Percentiles rank a stretch among this genome's conserved stretches.
These are phyloP conservation scores for Melanophora roralis DNA, from an alignment of 2,888 invertebrate genomes.

Conservation along the genomic window DNA sequence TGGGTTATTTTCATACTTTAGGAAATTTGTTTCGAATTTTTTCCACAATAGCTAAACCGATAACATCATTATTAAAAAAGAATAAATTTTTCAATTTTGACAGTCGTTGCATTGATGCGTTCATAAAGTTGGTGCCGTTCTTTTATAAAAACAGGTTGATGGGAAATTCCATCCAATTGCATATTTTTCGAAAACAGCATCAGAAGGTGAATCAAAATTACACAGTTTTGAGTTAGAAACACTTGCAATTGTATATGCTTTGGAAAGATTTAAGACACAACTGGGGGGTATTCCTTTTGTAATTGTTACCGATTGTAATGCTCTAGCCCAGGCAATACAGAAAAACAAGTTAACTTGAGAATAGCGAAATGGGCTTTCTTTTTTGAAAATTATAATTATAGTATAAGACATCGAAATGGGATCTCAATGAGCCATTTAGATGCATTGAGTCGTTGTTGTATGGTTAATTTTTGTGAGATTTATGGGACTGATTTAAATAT, in stretches of 20 bases:
- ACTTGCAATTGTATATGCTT: too few species aligned
- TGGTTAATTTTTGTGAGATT: neutral
- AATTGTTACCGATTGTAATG: conserved; percentile 54
- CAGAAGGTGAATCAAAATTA: conserved; percentile 56
- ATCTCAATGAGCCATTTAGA: conserved; percentile 44
- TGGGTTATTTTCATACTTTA: conserved; percentile 26
- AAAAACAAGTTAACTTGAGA: conserved; percentile 49
- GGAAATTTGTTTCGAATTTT: conserved; percentile 15
- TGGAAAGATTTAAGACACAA: conserved; percentile 48
- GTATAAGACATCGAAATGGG: conserved; percentile 24
- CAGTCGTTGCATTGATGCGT: neutral
- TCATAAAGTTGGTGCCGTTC: conserved; percentile 13
- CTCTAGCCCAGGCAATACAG: conserved; percentile 21
- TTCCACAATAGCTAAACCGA: conserved; percentile 18
- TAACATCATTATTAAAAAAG: neutral
- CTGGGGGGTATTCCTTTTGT: conserved; percentile 51
- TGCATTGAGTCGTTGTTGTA: conserved; percentile 30
- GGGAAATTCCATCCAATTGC: conserved; percentile 19
- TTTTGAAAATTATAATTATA: conserved; percentile 52
- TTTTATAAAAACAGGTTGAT: conserved; percentile 18
- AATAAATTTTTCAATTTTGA: neutral
- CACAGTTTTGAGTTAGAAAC: conserved; percentile 72
- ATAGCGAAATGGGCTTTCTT: conserved; percentile 47
- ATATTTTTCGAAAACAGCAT: conserved; percentile 23
- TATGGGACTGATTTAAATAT: conserved; percentile 13